phyloP scores from a whole-genome alignment of 2,888 invertebrate species.

The Rotaria socialis region DNA sequence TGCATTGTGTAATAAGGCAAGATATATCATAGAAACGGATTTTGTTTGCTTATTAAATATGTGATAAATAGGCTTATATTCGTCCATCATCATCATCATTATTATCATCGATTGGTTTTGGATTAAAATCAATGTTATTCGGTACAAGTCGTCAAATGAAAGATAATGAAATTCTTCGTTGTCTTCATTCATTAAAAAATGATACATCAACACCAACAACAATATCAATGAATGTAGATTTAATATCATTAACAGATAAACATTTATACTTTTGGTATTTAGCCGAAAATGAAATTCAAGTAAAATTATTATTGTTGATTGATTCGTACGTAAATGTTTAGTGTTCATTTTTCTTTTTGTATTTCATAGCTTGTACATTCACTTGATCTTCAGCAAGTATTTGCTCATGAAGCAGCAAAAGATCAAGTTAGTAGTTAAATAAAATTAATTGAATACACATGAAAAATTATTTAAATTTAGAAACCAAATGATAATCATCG shows the following conservation, averaged over 20 bases:
- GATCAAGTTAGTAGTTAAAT: not conserved
- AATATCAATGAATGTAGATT: not conserved
- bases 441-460: not conserved
- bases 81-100: slow-evolving; percentile 10
- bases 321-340: not conserved
- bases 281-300: slow-evolving; percentile 6
- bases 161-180: slow-evolving; percentile 29
- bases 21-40: not conserved
- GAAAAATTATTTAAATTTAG: not conserved
- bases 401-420: not conserved
- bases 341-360: not conserved
- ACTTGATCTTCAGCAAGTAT: not conserved
- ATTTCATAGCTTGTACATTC: not conserved
- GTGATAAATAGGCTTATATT: not conserved
- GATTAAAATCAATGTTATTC: slow-evolving; percentile 23
- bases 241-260: slow-evolving; percentile 25
- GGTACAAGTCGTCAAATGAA: slow-evolving; percentile 34
- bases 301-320: not conserved
- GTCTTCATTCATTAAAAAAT: slow-evolving; percentile 10
- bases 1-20: slow-evolving; percentile 27
- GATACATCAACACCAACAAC: not conserved
- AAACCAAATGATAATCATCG: not conserved
- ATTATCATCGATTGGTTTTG: slow-evolving; percentile 27
- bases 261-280: slow-evolving; percentile 36
- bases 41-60: not conserved